phyloP scores from a whole-genome alignment of 1,140 invertebrate species.

The Ceratoteleas bidentatus region DNA sequence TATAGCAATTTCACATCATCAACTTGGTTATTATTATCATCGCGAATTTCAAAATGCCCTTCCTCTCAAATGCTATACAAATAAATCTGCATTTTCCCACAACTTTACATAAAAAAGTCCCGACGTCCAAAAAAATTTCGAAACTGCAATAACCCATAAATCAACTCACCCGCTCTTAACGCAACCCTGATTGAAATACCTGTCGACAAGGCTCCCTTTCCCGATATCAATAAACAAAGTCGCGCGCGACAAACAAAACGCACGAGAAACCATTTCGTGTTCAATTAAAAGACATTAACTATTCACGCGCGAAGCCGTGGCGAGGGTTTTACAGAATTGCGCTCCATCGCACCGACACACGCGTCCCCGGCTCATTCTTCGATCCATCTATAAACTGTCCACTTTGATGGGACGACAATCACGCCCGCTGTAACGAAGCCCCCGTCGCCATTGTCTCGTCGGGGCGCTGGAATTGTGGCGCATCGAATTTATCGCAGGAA shows the following conservation, averaged over 20 bases:
- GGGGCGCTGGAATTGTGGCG: slow-evolving; percentile 74
- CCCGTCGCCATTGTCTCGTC: slow-evolving; percentile 75
- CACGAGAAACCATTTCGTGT: slow-evolving; percentile 32
- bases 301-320: slow-evolving; percentile 46
- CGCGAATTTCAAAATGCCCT: too few relatives aligned
- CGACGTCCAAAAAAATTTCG: too few relatives aligned
- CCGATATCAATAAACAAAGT: slow-evolving; percentile 39
- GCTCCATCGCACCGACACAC: slow-evolving; percentile 24
- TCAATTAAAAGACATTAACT: slow-evolving; percentile 60
- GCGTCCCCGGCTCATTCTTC: slow-evolving; percentile 58
- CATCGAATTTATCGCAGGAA: slow-evolving; percentile 71
- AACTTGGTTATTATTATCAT: too few relatives aligned
- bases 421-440: slow-evolving; percentile 77
- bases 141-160: too few relatives aligned
- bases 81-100: too few relatives aligned
- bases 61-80: too few relatives aligned
- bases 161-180: too few relatives aligned
- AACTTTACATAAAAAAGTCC: too few relatives aligned
- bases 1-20: too few relatives aligned
- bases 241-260: slow-evolving; percentile 6
- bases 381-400: slow-evolving; percentile 80
- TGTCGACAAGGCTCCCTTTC: neutral
- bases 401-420: slow-evolving; percentile 81
- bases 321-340: slow-evolving; percentile 54
- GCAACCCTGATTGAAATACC: too few relatives aligned